Base-by-base conservation (phyloP, 2,888 invertebrate species). In the Macrophya alboannulata region DNA sequence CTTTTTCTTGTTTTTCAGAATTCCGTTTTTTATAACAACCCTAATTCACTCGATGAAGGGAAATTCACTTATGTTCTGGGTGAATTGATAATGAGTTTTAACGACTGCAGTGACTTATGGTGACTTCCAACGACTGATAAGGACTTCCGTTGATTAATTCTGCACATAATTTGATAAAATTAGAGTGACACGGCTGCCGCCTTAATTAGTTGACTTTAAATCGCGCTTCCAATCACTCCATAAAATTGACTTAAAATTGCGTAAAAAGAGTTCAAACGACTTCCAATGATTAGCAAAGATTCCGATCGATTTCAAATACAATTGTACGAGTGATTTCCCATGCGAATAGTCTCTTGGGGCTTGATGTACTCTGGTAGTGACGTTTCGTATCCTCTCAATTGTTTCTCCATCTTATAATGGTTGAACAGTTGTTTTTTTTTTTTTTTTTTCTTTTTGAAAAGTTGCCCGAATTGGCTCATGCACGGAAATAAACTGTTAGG, bases 211-310 rank as follows among this genome's bases (percentile, higher is more conserved):
- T 31, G 3, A 31, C 31, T 31, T 31, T 3, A 31, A 31, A 31
- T 31, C 3, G 31, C 31, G 31, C 31, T 31, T 31, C 31, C 31
- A 31, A 31, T 31, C 3, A 31, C 31, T 31, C 31, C 31, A 31
- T 31, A 31, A 31, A 31, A 31, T 2, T 31, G 31, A 31, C 31
- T 31, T 2, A 31, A 31, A 31, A 31, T 31, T 31, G 3, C 31
- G 31, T 31, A 31, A 31, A 31, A 31, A 31, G 6, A n/a, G n/a
- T 55, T 55, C n/a, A n/a, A 55, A 55, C n/a, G 55, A 55, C 55
- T 55, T n/a, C n/a, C 55, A n/a, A n/a, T 55, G 55, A 55, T 55
- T 55, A 55, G n/a, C 55, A 55, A 55, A 17, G 55, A 55, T n/a
- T 55, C 8, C n/a, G 1, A n/a, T 17, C 8, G 1, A 55, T n/a